A percentile compares a stretch with the other conserved stretches of the same genome.
Evolutionary conservation across 2,888 invertebrate genomes (phyloP).

Genomic region (Caenorhabditis japonica): DNA sequence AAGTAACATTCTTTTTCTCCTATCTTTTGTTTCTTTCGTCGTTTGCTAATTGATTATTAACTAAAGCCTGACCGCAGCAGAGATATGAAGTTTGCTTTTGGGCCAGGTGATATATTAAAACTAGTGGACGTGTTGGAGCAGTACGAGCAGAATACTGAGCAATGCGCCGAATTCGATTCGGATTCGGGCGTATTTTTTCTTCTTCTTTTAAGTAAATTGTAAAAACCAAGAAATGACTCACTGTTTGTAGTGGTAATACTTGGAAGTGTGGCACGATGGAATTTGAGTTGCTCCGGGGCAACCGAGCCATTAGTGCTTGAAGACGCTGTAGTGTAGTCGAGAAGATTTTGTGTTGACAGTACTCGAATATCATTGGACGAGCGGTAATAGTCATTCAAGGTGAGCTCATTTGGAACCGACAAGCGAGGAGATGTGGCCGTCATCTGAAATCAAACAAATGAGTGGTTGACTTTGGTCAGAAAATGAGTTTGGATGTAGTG

Average conservation of each 20-base stretch:
- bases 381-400: slow-evolving; percentile 36
- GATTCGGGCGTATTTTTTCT: no score
- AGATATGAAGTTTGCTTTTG: no score
- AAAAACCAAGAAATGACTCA: slow-evolving; percentile 14
- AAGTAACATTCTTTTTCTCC: slow-evolving; percentile 25
- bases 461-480: background rate
- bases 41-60: no score
- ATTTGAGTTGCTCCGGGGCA: slow-evolving; percentile 24
- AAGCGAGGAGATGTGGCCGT: slow-evolving; percentile 37
- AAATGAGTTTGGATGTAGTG: slow-evolving; percentile 16
- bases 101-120: no score
- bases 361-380: slow-evolving; percentile 30
- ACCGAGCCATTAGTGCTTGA: slow-evolving; percentile 49
- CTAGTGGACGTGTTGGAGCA: background rate
- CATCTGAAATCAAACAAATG: slow-evolving; percentile 37
- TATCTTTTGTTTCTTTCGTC: no score
- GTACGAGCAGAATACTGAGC: slow-evolving; percentile 5
- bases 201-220: no score
- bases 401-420: slow-evolving; percentile 52
- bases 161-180: no score
- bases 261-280: slow-evolving; percentile 54
- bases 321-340: slow-evolving; percentile 53
- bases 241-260: slow-evolving; percentile 55
- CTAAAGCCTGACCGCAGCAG: no score
- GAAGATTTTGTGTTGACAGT: slow-evolving; percentile 25